Conservation (phyloP, 2,113 vertebrate species). For the Pelecanus crispus region DNA sequence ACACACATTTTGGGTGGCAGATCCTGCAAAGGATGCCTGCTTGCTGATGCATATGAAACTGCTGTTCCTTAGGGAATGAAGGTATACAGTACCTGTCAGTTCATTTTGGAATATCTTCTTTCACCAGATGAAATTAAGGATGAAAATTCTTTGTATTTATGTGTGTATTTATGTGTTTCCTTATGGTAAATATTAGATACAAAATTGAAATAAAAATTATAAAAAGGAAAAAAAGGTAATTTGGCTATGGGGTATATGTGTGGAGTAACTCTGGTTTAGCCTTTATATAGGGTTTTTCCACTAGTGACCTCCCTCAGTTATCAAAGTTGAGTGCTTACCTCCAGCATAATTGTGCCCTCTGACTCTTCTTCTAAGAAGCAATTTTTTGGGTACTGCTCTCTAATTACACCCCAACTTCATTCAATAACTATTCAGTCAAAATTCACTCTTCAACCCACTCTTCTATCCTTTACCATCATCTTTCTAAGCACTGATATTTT, state of each 20-base stretch:
- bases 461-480: not conserved
- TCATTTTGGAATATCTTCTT: not conserved
- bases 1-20: not conserved
- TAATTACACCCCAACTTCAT: not conserved
- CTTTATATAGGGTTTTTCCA: not conserved
- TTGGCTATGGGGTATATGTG: fast-evolving
- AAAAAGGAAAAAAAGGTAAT: not conserved
- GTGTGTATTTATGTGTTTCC: not conserved
- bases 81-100: not conserved
- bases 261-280: not conserved
- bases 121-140: not conserved
- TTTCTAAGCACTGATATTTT: not conserved
- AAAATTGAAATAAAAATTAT: not conserved
- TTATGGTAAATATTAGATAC: not conserved
- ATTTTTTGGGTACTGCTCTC: not conserved
- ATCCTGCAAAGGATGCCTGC: not conserved
- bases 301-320: not conserved
- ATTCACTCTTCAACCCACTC: not conserved
- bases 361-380: not conserved
- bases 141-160: not conserved
- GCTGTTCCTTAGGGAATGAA: not conserved
- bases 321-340: not conserved
- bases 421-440: not conserved
- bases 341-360: not conserved
- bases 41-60: not conserved